A percentile compares a stretch with the other conserved stretches of the same genome.
phyloP scores from a whole-genome alignment of 2,113 vertebrate genomes.

The Anser brachyrhynchus region DNA sequence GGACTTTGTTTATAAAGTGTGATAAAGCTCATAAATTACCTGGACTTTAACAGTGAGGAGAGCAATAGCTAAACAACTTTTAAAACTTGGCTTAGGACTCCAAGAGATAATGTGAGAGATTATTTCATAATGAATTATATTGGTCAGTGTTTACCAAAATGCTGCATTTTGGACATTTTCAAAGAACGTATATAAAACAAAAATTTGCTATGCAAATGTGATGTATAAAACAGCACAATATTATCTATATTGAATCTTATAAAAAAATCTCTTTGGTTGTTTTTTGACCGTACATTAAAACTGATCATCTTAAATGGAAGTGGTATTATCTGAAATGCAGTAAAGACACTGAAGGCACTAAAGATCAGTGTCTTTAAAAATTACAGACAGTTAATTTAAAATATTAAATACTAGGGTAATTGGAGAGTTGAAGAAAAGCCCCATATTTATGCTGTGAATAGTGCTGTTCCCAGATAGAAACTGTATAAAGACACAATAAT shows the following conservation, averaged over 20 bases:
- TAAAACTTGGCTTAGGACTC: conserved; percentile 6
- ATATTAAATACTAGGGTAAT: neutral
- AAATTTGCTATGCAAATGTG: neutral
- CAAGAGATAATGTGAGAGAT: neutral
- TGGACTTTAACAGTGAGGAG: neutral
- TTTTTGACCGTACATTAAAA: neutral
- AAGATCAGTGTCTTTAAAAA: neutral
- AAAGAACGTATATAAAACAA: neutral
- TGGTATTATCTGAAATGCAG: neutral
- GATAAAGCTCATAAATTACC: neutral
- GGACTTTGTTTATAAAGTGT: neutral
- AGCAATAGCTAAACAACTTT: neutral
- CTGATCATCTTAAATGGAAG: neutral
- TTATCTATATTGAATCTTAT: neutral
- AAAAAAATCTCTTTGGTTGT: neutral
- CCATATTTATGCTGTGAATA: neutral
- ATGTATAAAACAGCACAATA: neutral
- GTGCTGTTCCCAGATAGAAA: neutral
- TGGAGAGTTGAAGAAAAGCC: neutral
- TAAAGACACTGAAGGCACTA: neutral
- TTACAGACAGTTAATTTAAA: neutral
- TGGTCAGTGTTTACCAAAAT: neutral
- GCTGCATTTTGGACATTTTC: neutral
- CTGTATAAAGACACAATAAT: neutral
- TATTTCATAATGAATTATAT: conserved; percentile 6